Evolutionary conservation across 2,113 vertebrate species (phyloP), one percentile per base, ranked within the genome.

Genomic region (Marmota monax): DNA sequence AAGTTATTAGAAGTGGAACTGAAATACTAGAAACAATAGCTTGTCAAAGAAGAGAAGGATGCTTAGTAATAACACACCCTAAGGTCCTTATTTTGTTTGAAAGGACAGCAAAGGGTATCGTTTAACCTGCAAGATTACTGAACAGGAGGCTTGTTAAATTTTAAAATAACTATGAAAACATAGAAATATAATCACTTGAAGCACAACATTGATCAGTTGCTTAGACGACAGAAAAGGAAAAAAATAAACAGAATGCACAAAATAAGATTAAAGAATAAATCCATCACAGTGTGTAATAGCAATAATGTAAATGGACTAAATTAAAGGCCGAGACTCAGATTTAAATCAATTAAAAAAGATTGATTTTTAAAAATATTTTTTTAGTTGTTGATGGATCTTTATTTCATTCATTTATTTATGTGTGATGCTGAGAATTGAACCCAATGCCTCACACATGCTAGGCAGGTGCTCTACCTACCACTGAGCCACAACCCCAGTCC

Each of bases 231-330:
- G 80, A 78, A 88, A 79, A 12, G 32, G 20, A 79, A 56, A 45
- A 39, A 39, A n/a, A 22, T 73, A 8, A 92, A 87, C 39, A 39
- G 63, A 87, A 86, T 87, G 42, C 48, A 90, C 29, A 56, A 86
- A 92, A 78, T 73, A 79, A 92, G 20, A 87, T 74, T 79, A 95
- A 95, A 93, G 48, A 90, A 84, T 95, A 76, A 94, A 70, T 72
- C 69, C 76, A 87, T 67, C 83, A 91, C 14, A 61, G 14, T 39
- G 88, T 94, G 25, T 45, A 94, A 91, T 95, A n/a, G 65, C 27
- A 87, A 25, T 56, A 78, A 73, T 73, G 17, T 91, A 80, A 83
- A 92, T 42, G 45, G 23, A 25, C 37, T 67, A 89, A 95, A 63
- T 82, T 82, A 53, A 95, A 92, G 51, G 39, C 84, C 34, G 51